These are phyloP conservation scores for Strix aluco DNA, from an alignment of 2,113 vertebrate species.

Conservation along the genomic window DNA sequence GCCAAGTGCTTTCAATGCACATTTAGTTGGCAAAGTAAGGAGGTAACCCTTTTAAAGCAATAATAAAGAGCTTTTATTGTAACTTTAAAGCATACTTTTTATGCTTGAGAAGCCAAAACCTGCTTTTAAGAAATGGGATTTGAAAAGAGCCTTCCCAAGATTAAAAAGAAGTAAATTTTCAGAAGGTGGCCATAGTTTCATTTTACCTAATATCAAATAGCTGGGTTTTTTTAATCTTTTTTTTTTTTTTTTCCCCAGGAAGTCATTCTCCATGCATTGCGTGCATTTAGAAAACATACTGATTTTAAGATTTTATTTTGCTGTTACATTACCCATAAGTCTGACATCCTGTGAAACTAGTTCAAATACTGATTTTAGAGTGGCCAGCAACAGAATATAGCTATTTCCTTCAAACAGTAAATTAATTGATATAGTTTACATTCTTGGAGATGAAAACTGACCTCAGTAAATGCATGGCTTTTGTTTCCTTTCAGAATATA, in stretches of 20 bases:
- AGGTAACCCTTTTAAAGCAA: not conserved
- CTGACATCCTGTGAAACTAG: not conserved
- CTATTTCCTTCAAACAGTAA: not conserved
- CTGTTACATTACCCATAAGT: not conserved
- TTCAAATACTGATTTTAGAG: not conserved
- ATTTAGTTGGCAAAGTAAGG: not conserved
- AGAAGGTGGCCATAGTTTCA: not conserved
- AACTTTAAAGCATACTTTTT: not conserved
- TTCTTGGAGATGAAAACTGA: not conserved
- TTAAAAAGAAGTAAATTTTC: not conserved
- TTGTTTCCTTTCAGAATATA: conserved; percentile 82
- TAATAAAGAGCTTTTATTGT: not conserved
- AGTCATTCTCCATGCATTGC: not conserved
- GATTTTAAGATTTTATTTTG: not conserved
- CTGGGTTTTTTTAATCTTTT: not conserved
- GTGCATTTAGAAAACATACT: not conserved
- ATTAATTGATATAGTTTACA: not conserved
- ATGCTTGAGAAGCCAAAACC: not conserved
- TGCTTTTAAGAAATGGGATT: not conserved
- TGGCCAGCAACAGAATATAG: not conserved
- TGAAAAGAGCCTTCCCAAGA: not conserved
- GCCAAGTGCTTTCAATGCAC: not conserved
- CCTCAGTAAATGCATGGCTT: not conserved
- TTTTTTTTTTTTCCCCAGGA: not conserved
- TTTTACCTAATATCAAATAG: not conserved